phyloP scores from a whole-genome alignment of 2,797 vertebrate genomes.

The Lacerta viridis region DNA sequence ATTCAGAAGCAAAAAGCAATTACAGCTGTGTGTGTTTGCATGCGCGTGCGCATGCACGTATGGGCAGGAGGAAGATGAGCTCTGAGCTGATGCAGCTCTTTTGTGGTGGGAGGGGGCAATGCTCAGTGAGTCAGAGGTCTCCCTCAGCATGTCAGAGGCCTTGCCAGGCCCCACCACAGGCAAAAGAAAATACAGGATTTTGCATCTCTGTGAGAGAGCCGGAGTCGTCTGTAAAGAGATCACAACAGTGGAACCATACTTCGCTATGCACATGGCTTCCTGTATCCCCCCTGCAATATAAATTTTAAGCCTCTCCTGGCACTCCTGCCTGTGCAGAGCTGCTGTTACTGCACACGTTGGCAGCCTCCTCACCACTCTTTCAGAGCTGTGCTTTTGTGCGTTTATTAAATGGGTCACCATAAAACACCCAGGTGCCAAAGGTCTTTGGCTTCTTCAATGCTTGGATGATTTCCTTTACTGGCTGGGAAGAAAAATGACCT shows the following conservation, averaged over 20 bases:
- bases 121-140: not conserved
- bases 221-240: not conserved
- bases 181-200: not conserved
- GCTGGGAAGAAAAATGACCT: constrained; percentile 32
- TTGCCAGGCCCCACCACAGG: no score
- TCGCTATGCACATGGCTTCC: not conserved
- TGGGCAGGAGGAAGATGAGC: not conserved
- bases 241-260: no score
- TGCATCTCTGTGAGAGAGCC: not conserved
- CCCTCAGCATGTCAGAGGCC: not conserved
- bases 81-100: not conserved
- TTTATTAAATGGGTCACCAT: constrained; percentile 37
- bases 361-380: not conserved
- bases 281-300: not conserved
- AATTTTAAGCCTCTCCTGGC: not conserved
- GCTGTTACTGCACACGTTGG: not conserved
- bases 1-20: constrained; percentile 24
- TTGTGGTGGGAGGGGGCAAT: not conserved
- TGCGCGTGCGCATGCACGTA: not conserved
- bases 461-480: constrained; percentile 28
- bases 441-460: not conserved
- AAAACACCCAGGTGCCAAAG: constrained; percentile 37
- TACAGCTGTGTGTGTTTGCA: constrained; percentile 26
- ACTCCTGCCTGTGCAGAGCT: not conserved
- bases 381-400: constrained; percentile 29